Evolutionary conservation across 1,140 invertebrate species (phyloP).

Genomic region (Campoletis sonorensis): DNA sequence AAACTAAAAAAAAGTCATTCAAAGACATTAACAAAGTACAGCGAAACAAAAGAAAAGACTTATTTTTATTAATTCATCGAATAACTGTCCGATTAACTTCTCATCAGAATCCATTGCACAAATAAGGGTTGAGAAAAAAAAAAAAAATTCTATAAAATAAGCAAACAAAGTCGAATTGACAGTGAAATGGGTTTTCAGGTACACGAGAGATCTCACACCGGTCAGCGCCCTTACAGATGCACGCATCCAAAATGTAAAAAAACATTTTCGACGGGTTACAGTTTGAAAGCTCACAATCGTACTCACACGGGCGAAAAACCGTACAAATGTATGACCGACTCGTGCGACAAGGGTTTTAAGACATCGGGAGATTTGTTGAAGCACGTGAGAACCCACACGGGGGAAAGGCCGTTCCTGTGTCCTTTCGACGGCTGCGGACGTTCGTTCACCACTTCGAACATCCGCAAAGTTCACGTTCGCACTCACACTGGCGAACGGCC

Average conservation of each 20-base stretch:
- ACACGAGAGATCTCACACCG: constrained; percentile 82
- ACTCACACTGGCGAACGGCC: constrained; percentile 83
- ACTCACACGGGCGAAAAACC: constrained; percentile 85
- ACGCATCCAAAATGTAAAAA: constrained; percentile 79
- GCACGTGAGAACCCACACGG: constrained; percentile 84
- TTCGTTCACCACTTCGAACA: constrained; percentile 86
- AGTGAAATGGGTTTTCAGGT: constrained; percentile 73
- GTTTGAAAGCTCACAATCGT: constrained; percentile 82
- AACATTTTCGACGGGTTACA: constrained; percentile 83
- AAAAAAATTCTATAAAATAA: too few species aligned
- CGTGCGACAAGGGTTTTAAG: constrained; percentile 81
- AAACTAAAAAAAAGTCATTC: too few species aligned
- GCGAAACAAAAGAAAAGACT: too few species aligned
- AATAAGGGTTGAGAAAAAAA: too few species aligned
- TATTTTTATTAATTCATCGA: too few species aligned
- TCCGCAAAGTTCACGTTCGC: constrained; percentile 80
- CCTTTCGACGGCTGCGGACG: constrained; percentile 80
- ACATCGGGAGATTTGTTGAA: constrained; percentile 85
- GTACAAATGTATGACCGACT: constrained; percentile 79
- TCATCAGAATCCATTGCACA: too few species aligned
- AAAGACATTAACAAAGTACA: too few species aligned
- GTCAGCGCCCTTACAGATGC: constrained; percentile 81
- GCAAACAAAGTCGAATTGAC: too few species aligned
- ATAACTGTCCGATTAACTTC: too few species aligned
- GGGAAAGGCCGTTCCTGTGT: constrained; percentile 84